Evolutionary conservation across 2,888 invertebrate species (phyloP).

Genomic region (Rhyacophila evoluta): DNA sequence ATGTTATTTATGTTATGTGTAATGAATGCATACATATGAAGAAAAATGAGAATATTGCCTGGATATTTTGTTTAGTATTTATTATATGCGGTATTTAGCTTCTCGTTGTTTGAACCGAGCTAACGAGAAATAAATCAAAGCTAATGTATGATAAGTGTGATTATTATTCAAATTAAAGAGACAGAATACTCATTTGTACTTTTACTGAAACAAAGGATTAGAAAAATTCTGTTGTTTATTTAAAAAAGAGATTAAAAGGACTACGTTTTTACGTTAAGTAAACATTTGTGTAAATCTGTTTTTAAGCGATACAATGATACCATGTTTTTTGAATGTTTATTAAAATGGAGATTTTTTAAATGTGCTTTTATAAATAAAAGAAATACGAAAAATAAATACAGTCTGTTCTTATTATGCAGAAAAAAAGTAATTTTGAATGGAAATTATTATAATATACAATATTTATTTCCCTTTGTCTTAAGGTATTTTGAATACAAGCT

Average conservation of each 20-base stretch:
- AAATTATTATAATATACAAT: too few relatives aligned
- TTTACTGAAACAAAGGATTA: neutral
- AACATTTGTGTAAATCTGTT: neutral
- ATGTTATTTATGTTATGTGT: too few relatives aligned
- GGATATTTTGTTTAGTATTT: neutral
- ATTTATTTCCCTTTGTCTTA: too few relatives aligned
- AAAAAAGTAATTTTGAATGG: too few relatives aligned
- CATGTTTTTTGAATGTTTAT: too few relatives aligned
- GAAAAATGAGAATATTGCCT: too few relatives aligned
- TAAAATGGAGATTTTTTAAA: too few relatives aligned
- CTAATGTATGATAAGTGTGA: neutral
- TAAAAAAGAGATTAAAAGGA: neutral
- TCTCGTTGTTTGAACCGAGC: neutral
- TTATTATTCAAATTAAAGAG: constrained; percentile 8
- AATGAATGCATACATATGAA: too few relatives aligned
- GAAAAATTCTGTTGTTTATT: constrained; percentile 5
- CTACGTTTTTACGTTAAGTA: neutral
- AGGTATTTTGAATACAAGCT: too few relatives aligned
- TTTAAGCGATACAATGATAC: neutral
- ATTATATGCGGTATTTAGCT: neutral
- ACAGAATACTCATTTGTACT: constrained; percentile 9
- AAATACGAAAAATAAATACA: too few relatives aligned
- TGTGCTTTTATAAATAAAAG: too few relatives aligned
- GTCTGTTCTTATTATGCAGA: too few relatives aligned
- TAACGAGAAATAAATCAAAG: neutral